Evolutionary conservation across 2,888 invertebrate species (phyloP).

Genomic region (Glomeris marginata): DNA sequence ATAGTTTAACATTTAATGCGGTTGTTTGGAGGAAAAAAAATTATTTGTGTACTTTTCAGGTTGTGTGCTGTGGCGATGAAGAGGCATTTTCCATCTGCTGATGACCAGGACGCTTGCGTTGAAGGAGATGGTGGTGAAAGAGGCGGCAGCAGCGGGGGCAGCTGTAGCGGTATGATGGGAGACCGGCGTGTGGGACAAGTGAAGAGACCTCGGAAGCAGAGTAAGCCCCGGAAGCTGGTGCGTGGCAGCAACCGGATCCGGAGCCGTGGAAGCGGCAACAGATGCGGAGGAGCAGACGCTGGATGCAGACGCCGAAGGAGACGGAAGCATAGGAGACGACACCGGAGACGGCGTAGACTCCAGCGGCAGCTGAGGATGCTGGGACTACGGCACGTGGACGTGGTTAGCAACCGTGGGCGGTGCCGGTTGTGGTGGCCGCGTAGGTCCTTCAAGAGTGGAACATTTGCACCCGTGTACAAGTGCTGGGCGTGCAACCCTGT

Average conservation of each 20-base stretch:
- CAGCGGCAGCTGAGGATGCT: background rate
- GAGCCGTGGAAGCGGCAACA: background rate
- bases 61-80: background rate
- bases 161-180: background rate
- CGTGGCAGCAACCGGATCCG: background rate
- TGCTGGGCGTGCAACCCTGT: constrained; percentile 11
- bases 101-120: too few relatives aligned
- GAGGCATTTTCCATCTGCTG: background rate
- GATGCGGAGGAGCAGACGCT: constrained; percentile 2
- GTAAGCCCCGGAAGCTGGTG: constrained; percentile 12
- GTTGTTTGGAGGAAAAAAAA: background rate
- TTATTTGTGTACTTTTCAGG: too few relatives aligned
- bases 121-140: too few relatives aligned
- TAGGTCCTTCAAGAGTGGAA: background rate
- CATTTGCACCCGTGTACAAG: background rate
- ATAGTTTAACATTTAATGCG: constrained; percentile 9
- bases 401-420: too few relatives aligned
- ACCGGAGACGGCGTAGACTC: background rate
- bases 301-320: background rate
- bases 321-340: background rate
- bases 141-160: background rate
- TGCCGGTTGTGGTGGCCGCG: too few relatives aligned
- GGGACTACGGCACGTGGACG: background rate
- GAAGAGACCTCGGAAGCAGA: constrained; percentile 14
- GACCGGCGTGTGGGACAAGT: constrained; percentile 11